Conservation (phyloP, 2,888 invertebrate species). For the Brenthis hecate region DNA sequence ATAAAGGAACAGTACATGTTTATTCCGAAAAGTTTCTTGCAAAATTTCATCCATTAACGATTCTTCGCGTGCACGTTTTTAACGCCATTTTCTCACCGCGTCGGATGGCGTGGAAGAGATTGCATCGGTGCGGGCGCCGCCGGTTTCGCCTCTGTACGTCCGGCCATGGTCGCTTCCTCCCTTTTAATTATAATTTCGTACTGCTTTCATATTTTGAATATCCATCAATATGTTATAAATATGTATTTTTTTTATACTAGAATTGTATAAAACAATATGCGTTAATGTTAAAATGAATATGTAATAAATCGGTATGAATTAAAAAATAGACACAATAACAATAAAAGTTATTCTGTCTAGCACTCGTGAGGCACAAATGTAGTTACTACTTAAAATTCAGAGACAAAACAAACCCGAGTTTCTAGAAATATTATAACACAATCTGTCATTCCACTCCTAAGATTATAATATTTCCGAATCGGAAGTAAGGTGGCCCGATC, state of each 20-base stretch:
- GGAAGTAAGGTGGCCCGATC: constrained; percentile 79
- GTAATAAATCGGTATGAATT: too few relatives aligned
- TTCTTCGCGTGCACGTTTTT: constrained; percentile 62
- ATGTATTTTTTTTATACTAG: neutral
- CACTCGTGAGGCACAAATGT: constrained; percentile 22
- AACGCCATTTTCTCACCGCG: constrained; percentile 66
- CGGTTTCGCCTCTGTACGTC: constrained; percentile 66
- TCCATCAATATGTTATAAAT: constrained; percentile 34
- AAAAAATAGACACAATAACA: too few relatives aligned
- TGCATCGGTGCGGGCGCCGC: constrained; percentile 68
- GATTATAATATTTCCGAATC: constrained; percentile 81
- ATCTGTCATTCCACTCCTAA: constrained; percentile 66
- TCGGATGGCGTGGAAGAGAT: constrained; percentile 59
- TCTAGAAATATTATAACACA: constrained; percentile 52
- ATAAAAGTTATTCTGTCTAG: too few relatives aligned
- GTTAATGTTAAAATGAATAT: too few relatives aligned
- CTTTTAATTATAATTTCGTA: constrained; percentile 72
- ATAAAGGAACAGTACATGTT: neutral
- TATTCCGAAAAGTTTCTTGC: constrained; percentile 42
- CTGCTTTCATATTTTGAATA: constrained; percentile 52
- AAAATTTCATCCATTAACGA: constrained; percentile 62
- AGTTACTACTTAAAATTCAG: constrained; percentile 29
- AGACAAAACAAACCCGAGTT: constrained; percentile 29
- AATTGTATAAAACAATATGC: too few relatives aligned
- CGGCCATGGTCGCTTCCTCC: constrained; percentile 71